Evolutionary conservation across 2,888 invertebrate species (phyloP).

Genomic region (Marronus borbonicus): DNA sequence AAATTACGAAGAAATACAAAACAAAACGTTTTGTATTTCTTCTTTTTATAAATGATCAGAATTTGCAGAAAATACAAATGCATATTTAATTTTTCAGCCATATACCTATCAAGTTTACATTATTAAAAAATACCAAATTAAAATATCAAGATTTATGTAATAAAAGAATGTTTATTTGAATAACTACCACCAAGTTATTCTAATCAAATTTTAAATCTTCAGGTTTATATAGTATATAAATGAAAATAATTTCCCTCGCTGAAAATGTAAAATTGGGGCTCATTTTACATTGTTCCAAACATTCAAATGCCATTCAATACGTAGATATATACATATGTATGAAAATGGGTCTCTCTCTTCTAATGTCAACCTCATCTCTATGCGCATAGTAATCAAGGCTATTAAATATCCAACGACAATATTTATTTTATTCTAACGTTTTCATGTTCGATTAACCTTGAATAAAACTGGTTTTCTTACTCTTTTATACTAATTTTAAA

Average conservation of each 20-base stretch:
- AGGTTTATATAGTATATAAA: background rate
- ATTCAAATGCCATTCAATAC: background rate
- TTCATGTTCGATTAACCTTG: conserved; percentile 28
- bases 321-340: conserved; percentile 7
- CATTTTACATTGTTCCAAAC: background rate
- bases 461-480: conserved; percentile 20
- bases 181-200: no score
- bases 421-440: conserved; percentile 36
- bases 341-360: conserved; percentile 23
- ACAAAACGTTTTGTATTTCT: no score
- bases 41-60: no score
- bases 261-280: background rate
- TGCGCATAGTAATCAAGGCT: conserved; percentile 38
- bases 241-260: background rate
- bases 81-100: no score
- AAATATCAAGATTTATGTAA: no score
- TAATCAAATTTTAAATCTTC: no score
- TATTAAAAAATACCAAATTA: no score
- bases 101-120: no score
- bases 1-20: no score
- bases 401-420: conserved; percentile 41
- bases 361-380: conserved; percentile 28
- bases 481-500: conserved; percentile 2
- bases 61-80: no score
- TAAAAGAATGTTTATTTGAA: no score